A percentile compares a stretch with the other conserved stretches of the same genome.
Conservation (phyloP, 2,797 vertebrate genomes). For the Macrochelys suwanniensis region DNA sequence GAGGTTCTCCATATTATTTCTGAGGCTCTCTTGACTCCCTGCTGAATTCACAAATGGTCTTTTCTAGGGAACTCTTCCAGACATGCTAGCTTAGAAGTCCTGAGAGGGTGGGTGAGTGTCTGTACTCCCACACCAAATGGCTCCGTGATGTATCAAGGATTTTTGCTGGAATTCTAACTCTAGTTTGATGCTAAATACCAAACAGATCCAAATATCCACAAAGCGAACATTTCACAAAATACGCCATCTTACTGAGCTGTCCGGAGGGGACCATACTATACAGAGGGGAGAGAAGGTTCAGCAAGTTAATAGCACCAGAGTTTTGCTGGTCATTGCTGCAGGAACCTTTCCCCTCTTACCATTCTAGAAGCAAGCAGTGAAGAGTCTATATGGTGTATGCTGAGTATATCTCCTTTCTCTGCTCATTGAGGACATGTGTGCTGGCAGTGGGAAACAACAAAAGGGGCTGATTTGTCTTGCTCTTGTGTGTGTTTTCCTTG, state of each 20-base stretch:
- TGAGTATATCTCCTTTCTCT: neutral
- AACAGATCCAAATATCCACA: neutral
- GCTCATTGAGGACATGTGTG: neutral
- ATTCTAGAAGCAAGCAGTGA: neutral
- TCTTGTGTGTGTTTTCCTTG: neutral
- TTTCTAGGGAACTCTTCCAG: conserved; percentile 14
- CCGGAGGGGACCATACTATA: neutral
- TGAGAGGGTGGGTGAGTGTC: neutral
- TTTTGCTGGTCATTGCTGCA: neutral
- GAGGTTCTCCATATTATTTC: neutral
- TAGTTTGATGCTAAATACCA: neutral
- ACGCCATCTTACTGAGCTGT: neutral
- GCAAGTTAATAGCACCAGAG: neutral
- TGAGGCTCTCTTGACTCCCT: neutral
- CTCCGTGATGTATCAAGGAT: neutral
- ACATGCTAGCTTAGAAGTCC: conserved; percentile 33
- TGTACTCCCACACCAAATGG: neutral
- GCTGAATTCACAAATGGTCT: neutral
- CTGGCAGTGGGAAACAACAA: neutral
- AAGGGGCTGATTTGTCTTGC: neutral
- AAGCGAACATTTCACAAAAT: neutral
- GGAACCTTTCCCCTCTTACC: neutral
- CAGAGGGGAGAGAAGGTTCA: neutral
- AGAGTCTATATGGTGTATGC: neutral
- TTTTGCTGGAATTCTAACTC: neutral